Conservation (phyloP, 2,797 vertebrate species). For the Clarias platycephalus region DNA sequence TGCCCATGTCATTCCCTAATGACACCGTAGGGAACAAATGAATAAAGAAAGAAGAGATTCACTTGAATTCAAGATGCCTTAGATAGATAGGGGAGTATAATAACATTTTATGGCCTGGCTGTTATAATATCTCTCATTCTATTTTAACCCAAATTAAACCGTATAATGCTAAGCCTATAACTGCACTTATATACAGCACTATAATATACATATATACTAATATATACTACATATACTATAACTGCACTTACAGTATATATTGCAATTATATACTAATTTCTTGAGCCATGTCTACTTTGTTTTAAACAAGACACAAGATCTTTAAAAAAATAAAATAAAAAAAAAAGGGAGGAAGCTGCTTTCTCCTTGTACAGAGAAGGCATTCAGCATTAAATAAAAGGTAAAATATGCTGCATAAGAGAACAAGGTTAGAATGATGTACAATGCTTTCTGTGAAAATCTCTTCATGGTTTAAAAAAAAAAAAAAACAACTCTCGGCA, state of each 20-base stretch:
- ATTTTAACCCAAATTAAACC: background rate
- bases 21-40: background rate
- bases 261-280: background rate
- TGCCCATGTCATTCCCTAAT: conserved; percentile 25
- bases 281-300: background rate
- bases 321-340: background rate
- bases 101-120: background rate
- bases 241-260: no score
- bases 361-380: background rate
- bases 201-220: no score
- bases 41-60: background rate
- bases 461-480: conserved; percentile 31
- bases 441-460: conserved; percentile 24
- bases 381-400: conserved; percentile 1
- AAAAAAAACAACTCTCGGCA: conserved; percentile 44
- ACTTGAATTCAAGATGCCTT: background rate
- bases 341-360: background rate
- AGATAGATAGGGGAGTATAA: background rate
- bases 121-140: background rate
- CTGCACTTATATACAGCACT: background rate
- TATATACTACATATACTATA: no score
- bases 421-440: conserved; percentile 25
- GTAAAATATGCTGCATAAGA: conserved; percentile 16
- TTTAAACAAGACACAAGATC: background rate
- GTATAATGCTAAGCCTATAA: background rate